A percentile compares a stretch with the other conserved stretches of the same genome.
phyloP scores from a whole-genome alignment of 2,888 invertebrate species.

The Campopleginae sp. region DNA sequence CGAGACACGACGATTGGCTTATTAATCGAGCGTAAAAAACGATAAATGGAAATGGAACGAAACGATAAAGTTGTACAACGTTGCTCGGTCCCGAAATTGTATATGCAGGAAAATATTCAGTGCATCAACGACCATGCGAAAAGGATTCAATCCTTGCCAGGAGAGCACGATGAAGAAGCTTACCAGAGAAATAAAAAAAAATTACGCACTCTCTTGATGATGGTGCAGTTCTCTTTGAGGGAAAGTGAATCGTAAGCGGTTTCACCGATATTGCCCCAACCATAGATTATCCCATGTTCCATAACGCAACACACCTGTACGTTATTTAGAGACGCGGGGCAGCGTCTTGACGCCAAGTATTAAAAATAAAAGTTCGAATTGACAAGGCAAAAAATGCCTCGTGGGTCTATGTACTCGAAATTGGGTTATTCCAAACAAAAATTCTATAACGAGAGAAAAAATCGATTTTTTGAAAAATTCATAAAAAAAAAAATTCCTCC shows the following conservation, averaged over 20 bases:
- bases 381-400: too few relatives aligned
- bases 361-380: too few relatives aligned
- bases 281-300: background rate
- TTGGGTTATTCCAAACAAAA: too few relatives aligned
- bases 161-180: background rate
- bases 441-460: too few relatives aligned
- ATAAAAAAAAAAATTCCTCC: too few relatives aligned
- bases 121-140: conserved; percentile 4
- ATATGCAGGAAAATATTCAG: conserved; percentile 44
- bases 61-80: conserved; percentile 38
- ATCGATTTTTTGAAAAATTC: too few relatives aligned
- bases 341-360: too few relatives aligned
- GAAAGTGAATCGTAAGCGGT: conserved; percentile 67
- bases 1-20: conserved; percentile 38
- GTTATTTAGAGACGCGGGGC: too few relatives aligned
- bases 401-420: too few relatives aligned
- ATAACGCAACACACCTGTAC: background rate
- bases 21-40: conserved; percentile 27
- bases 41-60: conserved; percentile 25
- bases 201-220: conserved; percentile 39
- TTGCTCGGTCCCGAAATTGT: conserved; percentile 37
- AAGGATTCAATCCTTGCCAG: background rate
- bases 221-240: conserved; percentile 50
- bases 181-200: conserved; percentile 24
- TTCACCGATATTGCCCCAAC: conserved; percentile 26